Conservation (phyloP, 2,113 vertebrate species). For the Xiphophorus couchianus region DNA sequence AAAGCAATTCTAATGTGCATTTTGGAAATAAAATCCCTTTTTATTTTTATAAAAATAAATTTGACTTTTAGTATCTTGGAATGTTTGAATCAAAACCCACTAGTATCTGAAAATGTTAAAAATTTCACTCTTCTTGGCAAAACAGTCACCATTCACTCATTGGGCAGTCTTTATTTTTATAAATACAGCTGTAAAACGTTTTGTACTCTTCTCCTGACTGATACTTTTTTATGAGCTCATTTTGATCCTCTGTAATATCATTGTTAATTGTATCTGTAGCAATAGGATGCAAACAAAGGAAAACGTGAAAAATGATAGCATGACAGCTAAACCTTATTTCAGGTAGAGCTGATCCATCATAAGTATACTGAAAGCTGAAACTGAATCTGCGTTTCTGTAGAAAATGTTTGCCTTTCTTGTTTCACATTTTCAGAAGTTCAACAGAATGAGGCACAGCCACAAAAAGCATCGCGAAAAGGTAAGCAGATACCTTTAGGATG, state of each 20-base stretch:
- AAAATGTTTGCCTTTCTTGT: not conserved
- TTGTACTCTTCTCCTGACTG: not conserved
- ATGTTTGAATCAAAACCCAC: not conserved
- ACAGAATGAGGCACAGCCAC: constrained; percentile 74
- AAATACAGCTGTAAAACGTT: too few species aligned
- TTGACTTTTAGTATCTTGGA: not conserved
- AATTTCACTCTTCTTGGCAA: not conserved
- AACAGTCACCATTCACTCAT: not conserved
- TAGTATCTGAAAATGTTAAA: not conserved
- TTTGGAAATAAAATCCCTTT: not conserved
- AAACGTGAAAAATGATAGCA: too few species aligned
- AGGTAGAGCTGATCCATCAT: too few species aligned
- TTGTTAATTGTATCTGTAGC: not conserved
- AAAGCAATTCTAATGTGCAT: too few species aligned
- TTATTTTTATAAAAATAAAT: not conserved
- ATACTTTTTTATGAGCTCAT: not conserved
- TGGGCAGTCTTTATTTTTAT: too few species aligned
- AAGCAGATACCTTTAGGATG: constrained; percentile 27
- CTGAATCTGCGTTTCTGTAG: too few species aligned
- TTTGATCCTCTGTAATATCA: not conserved
- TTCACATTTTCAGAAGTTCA: constrained; percentile 75
- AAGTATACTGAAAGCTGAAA: too few species aligned
- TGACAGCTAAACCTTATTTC: too few species aligned
- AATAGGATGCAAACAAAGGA: not conserved
- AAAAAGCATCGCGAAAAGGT: constrained; percentile 78